Evolutionary conservation across 2,113 vertebrate species (phyloP), one percentile per base, ranked within the genome.

Genomic region (Nansenia antarctica): DNA sequence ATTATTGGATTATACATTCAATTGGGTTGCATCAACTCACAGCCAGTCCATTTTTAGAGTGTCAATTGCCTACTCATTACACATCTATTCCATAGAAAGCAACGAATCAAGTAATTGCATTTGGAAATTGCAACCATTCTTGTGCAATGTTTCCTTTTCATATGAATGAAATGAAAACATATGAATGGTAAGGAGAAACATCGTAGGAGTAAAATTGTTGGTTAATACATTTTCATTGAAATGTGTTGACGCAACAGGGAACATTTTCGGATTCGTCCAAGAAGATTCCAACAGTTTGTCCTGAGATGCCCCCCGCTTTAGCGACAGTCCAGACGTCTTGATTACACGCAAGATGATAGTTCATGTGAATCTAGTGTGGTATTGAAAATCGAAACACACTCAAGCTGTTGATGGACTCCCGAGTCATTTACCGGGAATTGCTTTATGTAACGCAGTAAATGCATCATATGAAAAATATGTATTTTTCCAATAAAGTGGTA

Each of bases 241-340:
- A n/a, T n/a, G n/a, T n/a, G n/a, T 42, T 1, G 18, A 42, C 3
- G 12, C n/a, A 22, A 3, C 22, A 29, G 26, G 11, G n/a, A 12
- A 4, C 24, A 55, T 9, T 26, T 55, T 27, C 53, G 24, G 12
- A 22, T 49, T 15, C 20, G 45, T 22, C 45, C 7, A 8, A 49
- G 20, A 49, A n/a, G n/a, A 49, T 49, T 26, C 26, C 53, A 55
- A 55, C 53, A 55, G 53, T 27, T 69, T 86, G 81, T 86, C 82
- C 89, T 85, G 82, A 81, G 62, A 76, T 78, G 75, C 72, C 86
- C 86, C 82, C 68, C 58, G 45, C 14, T 9, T 55, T 55, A 12
- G 26, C 26, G 5, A 30, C n/a, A 47, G 68, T 76, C 70, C 74
- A 81, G 62, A 45, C 5, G 52, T 57, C 70, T 69, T 39, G 24